Evolutionary conservation across 1,140 invertebrate genomes (phyloP), one percentile per base, ranked within the genome.

Genomic region (Orchestia grillus): DNA sequence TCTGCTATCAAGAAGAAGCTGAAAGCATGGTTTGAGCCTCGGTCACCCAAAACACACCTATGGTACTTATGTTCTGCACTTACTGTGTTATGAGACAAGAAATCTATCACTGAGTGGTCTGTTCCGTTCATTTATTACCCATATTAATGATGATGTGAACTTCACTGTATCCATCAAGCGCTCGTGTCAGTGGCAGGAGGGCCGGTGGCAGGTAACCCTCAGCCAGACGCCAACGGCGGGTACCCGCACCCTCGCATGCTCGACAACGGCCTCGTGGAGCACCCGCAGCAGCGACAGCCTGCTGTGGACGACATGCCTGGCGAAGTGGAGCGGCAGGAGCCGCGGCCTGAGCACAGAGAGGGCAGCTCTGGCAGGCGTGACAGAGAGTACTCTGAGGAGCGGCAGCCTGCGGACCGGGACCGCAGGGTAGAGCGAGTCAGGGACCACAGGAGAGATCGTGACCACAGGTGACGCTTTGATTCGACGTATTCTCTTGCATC

Each of bases 171-270:
- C 88, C 88, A 90, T 42, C 88, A 90, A 90, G 88, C 88, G 88
- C n/a, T 90, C 88, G 41, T 90, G 88, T 90, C 88, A 90, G 88
- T 90, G 88, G n/a, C 88, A 90, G 88, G 88, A 90, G 88, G 88
- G 15, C 62, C 88, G 43, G 88, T 90, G 88, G n/a, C 88, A 90
- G 88, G 88, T 0, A 44, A 44, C n/a, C 41, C 43, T 44, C 88
- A 90, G 41, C 88, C 88, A 19, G 88, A 90, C 88, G 36, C 88
- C 0, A 90, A 90, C 41, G 88, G 88, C 43, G 88, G 88, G 8
- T 90, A 90, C 43, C 88, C 88, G 88, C 88, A 90, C 43, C 88
- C 88, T 16, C 62, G 15, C 88, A 90, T 90, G 88, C 41, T 44
- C 15, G 88, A 90, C 88, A 90, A 44, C 88, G 88, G 41, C 28